phyloP scores from a whole-genome alignment of 2,113 vertebrate species.

The Rhinolophus sinicus region DNA sequence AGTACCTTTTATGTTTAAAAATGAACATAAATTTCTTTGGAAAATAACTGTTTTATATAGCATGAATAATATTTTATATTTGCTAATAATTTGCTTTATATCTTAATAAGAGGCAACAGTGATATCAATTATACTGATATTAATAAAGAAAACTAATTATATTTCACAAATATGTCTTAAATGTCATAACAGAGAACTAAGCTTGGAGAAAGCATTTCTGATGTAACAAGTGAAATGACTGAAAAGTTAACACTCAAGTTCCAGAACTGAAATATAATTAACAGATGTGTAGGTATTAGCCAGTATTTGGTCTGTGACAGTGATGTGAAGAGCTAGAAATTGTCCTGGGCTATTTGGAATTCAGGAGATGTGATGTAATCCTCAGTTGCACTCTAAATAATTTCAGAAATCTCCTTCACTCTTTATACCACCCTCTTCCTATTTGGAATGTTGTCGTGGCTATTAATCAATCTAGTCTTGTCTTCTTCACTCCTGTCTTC shows the following conservation, averaged over 20 bases:
- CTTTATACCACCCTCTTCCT: not conserved
- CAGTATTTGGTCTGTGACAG: not conserved
- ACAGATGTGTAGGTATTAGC: not conserved
- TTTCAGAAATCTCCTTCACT: not conserved
- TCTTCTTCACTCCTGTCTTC: not conserved
- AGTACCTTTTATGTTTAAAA: not conserved
- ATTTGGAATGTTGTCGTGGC: not conserved
- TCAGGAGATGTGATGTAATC: not conserved
- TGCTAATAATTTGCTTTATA: not conserved
- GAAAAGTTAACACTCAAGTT: not conserved
- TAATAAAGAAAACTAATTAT: not conserved
- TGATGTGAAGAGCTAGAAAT: not conserved
- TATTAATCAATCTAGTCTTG: not conserved
- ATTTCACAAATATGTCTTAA: not conserved
- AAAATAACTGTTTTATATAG: not conserved
- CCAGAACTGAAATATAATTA: not conserved
- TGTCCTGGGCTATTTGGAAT: not conserved
- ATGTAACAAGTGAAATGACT: not conserved
- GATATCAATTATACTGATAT: not conserved
- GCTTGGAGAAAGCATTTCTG: not conserved
- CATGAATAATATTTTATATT: not conserved
- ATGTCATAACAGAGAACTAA: slow-evolving; percentile 40
- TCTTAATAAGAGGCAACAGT: not conserved
- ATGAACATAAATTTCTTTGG: not conserved
- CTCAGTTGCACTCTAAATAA: not conserved